Base-by-base conservation (phyloP, 2,113 vertebrate genomes). In the Rhynchomys soricoides region DNA sequence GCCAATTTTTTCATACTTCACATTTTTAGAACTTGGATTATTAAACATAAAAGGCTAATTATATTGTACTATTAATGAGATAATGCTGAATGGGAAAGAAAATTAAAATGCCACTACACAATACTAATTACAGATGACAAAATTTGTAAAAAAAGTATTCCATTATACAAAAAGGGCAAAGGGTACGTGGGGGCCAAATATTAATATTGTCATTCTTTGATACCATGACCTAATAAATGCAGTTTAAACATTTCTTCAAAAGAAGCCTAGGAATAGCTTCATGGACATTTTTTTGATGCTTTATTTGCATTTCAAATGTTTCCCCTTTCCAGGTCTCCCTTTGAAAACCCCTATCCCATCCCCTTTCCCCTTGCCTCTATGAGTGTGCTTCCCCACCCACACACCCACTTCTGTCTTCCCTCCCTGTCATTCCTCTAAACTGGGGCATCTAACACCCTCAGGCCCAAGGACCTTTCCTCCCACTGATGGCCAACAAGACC, bases 1-100 rank as follows among this genome's bases (percentile, higher is more conserved):
- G 48, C 2, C 12, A 83, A 83, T 89, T 87, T 17, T 43, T 70
- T 22, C 48, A 74, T 29, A 77, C 13, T 83, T 15, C 45, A 96
- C 5, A 64, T 59, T 79, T 94, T 91, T 78, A 93, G 87, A 87
- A 19, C 10, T 90, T 93, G 29, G 48, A 96, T 95, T 95, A 94
- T 77, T 79, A 86, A 86, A 86, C 34, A 55, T 3, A 68, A 92
- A 93, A 45, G 83, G 6, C 9, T 87, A 95, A 75, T 83, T 59
- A 90, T 50, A 75, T 71, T 64, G 48, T 52, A 90, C 40, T 96
- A 8, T 21, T 40, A n/a, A 73, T 79, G 13, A 31, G 24, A 89
- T 81, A 22, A 45, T 22, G 43, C 2, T 43, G 16, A 91, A 34
- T 21, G 31, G 16, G 43, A 8, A 21, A 77, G 13, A 17, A 37